A percentile compares a stretch with the other conserved stretches of the same genome.
Conservation (phyloP, 2,113 vertebrate species). For the Platysternon megacephalum region DNA sequence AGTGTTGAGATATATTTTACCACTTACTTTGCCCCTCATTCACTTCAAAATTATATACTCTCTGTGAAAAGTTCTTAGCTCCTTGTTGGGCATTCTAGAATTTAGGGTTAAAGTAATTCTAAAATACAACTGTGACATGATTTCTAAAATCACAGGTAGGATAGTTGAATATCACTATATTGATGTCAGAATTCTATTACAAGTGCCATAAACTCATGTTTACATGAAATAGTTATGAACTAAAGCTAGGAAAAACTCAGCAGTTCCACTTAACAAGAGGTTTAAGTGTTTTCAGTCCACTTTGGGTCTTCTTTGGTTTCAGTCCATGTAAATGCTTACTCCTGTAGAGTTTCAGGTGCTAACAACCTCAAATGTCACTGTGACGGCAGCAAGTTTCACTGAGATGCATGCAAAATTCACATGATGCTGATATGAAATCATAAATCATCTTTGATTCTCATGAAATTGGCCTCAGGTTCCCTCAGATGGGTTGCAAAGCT, state of each 20-base stretch:
- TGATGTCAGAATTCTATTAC: not conserved
- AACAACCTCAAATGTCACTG: too few relatives aligned
- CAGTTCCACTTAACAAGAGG: not conserved
- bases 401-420: not conserved
- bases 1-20: not conserved
- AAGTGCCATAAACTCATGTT: not conserved
- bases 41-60: not conserved
- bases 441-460: too few relatives aligned
- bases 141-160: accelerated
- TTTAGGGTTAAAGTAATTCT: not conserved
- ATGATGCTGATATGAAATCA: not conserved
- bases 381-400: too few relatives aligned
- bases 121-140: not conserved
- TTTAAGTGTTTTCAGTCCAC: not conserved
- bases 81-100: not conserved
- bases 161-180: not conserved
- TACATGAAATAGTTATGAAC: not conserved
- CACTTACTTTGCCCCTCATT: not conserved
- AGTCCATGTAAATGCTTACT: not conserved
- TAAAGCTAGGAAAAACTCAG: not conserved
- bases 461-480: too few relatives aligned
- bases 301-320: not conserved
- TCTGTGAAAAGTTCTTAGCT: not conserved
- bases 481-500: not conserved
- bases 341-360: not conserved